Conservation (phyloP, 1,140 invertebrate genomes). For the Camponotus floridanus region DNA sequence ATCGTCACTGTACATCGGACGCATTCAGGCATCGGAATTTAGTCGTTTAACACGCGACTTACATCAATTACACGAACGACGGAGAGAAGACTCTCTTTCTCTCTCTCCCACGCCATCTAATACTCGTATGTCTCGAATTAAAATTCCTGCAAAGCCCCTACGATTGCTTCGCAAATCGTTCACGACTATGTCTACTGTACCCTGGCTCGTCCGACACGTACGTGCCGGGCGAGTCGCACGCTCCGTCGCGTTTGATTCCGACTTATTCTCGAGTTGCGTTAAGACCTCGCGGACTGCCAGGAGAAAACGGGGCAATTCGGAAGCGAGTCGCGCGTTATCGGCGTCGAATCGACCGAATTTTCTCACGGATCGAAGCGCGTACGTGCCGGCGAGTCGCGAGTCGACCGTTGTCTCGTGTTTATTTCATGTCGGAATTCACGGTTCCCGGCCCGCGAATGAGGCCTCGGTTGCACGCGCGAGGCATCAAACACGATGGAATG, state of each 20-base stretch:
- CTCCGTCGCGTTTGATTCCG: conserved; percentile 37
- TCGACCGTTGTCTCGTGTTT: neutral
- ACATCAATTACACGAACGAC: conserved; percentile 52
- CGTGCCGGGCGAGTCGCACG: conserved; percentile 48
- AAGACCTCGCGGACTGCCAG: conserved; percentile 42
- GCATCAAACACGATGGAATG: conserved; percentile 55
- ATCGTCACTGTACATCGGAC: conserved; percentile 30
- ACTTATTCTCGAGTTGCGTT: conserved; percentile 36
- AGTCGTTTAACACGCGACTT: conserved; percentile 60
- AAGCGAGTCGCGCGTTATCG: conserved; percentile 67
- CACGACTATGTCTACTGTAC: conserved; percentile 30
- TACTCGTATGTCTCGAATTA: conserved; percentile 27
- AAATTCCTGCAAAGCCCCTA: conserved; percentile 47
- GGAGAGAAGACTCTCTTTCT: neutral
- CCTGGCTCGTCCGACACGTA: conserved; percentile 48
- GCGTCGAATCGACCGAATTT: conserved; percentile 73
- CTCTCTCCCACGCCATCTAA: neutral
- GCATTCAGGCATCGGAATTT: conserved; percentile 52
- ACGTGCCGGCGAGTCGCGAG: conserved; percentile 56
- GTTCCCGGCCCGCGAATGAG: conserved; percentile 65
- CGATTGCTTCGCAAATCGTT: conserved; percentile 55
- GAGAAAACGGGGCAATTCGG: conserved; percentile 71
- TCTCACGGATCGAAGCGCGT: conserved; percentile 67
- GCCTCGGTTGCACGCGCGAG: neutral
- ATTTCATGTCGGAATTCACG: conserved; percentile 11